Evolutionary conservation across 2,888 invertebrate species (phyloP).

Genomic region (Limnephilus rhombicus): DNA sequence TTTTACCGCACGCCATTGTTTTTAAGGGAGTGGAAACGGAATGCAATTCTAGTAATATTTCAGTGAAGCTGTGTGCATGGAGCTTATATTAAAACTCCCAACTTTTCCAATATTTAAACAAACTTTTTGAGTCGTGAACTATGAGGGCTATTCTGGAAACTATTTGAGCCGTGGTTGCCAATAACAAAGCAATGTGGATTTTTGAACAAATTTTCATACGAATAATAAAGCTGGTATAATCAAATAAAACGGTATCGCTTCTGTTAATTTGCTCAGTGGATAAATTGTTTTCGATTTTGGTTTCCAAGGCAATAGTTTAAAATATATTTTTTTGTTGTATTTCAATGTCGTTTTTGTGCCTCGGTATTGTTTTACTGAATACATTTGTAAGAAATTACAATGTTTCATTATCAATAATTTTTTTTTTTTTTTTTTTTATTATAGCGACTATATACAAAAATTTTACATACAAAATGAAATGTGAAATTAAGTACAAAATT

Average conservation of each 20-base stretch:
- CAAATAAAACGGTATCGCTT: background rate
- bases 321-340: background rate
- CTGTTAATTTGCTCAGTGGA: background rate
- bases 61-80: background rate
- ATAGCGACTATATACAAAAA: too few relatives aligned
- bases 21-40: background rate
- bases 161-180: background rate
- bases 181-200: background rate
- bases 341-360: too few relatives aligned
- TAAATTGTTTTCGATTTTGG: background rate
- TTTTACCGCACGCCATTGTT: background rate
- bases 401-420: too few relatives aligned
- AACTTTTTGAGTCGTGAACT: background rate
- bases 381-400: too few relatives aligned
- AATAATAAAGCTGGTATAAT: background rate
- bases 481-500: too few relatives aligned
- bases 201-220: background rate
- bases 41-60: background rate
- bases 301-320: background rate
- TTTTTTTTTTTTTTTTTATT: too few relatives aligned
- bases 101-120: background rate
- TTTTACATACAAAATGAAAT: too few relatives aligned
- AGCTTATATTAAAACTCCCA: background rate
- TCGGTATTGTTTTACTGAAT: too few relatives aligned
- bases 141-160: background rate